These are phyloP conservation scores for Rhogogaster chlorosoma DNA, from an alignment of 2,888 invertebrate genomes.

Conservation along the genomic window DNA sequence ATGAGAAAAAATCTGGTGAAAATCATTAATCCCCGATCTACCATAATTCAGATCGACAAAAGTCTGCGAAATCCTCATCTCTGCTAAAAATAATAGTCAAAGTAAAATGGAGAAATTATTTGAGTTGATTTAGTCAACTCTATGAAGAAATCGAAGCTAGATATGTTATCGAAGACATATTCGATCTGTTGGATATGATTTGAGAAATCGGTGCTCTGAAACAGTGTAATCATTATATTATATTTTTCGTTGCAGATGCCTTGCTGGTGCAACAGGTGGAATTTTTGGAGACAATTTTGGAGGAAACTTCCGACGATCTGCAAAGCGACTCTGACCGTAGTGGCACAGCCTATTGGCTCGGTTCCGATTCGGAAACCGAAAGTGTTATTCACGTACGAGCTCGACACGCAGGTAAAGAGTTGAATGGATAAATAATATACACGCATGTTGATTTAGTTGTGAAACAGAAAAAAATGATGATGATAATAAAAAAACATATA, in stretches of 20 bases:
- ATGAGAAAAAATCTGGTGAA: neutral
- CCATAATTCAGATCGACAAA: too few relatives aligned
- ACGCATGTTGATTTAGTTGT: neutral
- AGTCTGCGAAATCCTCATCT: too few relatives aligned
- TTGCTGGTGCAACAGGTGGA: conserved; percentile 80
- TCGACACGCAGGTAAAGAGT: conserved; percentile 67
- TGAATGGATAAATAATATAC: neutral
- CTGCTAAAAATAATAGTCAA: too few relatives aligned
- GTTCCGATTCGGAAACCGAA: conserved; percentile 89
- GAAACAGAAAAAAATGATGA: neutral
- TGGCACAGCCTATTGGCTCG: conserved; percentile 80
- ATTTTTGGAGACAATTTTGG: conserved; percentile 92
- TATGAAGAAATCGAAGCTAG: too few relatives aligned
- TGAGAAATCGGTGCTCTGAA: neutral
- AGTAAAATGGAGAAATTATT: too few relatives aligned
- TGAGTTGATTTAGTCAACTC: too few relatives aligned
- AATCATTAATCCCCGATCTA: too few relatives aligned
- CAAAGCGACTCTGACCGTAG: conserved; percentile 86
- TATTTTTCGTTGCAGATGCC: conserved; percentile 63
- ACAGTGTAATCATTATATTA: conserved; percentile 25
- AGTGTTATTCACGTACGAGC: conserved; percentile 84
- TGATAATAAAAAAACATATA: neutral
- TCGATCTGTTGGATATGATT: neutral
- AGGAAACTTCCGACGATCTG: conserved; percentile 93
- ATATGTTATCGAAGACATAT: too few relatives aligned